Base-by-base conservation (phyloP, 2,888 invertebrate genomes). In the Micropterix aruncella region DNA sequence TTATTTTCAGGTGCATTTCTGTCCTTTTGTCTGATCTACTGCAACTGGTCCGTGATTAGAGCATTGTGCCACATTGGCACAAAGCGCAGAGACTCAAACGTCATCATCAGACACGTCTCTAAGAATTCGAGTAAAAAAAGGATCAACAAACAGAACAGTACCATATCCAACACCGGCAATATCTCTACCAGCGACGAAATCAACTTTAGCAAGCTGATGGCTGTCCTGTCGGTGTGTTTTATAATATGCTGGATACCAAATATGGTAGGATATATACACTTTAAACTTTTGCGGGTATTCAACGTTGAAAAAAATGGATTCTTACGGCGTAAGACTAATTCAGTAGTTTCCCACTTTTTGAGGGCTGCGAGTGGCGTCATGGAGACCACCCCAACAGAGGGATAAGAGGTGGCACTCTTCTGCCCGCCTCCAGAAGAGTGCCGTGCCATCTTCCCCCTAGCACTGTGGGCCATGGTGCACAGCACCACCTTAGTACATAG, bases 231-330 rank as follows among this genome's bases (percentile, higher is more conserved):
- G 50, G 76, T 88, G 50, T 79, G 85, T 18, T 90, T 89, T 60
- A 80, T 89, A 56, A 65, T 83, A 38, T 90, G 88, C 63, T 91
- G 90, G 90, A 73, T 87, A 66, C 90, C 90, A 17, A 88, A 89
- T 63, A 81, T 90, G 83, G 90, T 90, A 58, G 73, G 70, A 50
- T 43, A n/a, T n/a, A n/a, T n/a, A n/a, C n/a, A n/a, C 14, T 19
- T 44, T 46, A 17, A n/a, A n/a, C n/a, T n/a, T n/a, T n/a, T n/a
- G 17, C 44, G 37, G 5, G 27, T 18, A 14, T 45, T 36, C 18
- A 40, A 19, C 19, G 18, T 39, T 9, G 18, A 16, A 19, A 40
- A 40, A n/a, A 37, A 40, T n/a, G 18, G 36, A 19, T 19, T 16
- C n/a, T n/a, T n/a, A n/a, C n/a, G n/a, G n/a, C n/a, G n/a, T n/a